Conservation (phyloP, 2,888 invertebrate species). For the Apodemia mormo region DNA sequence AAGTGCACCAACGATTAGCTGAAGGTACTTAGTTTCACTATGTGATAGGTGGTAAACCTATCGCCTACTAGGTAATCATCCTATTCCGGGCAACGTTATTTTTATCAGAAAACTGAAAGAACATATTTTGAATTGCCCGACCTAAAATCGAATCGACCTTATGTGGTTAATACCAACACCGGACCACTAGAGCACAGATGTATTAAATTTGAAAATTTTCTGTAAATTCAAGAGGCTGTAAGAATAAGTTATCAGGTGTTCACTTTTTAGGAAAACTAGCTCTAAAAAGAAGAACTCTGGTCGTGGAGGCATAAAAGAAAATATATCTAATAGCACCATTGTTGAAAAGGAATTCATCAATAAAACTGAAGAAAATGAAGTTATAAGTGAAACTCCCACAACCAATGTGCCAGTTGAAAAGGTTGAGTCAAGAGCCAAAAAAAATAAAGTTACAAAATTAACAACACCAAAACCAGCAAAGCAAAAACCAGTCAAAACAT, state of each 20-base stretch:
- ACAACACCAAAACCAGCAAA: slow-evolving; percentile 46
- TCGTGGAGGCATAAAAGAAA: slow-evolving; percentile 50
- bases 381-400: slow-evolving; percentile 46
- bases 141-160: too few relatives aligned
- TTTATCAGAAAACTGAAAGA: too few relatives aligned
- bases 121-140: too few relatives aligned
- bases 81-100: too few relatives aligned
- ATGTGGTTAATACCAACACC: too few relatives aligned
- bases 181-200: too few relatives aligned
- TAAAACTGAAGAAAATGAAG: slow-evolving; percentile 49
- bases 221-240: background rate
- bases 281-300: slow-evolving; percentile 67
- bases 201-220: too few relatives aligned
- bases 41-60: too few relatives aligned
- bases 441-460: slow-evolving; percentile 60
- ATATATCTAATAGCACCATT: slow-evolving; percentile 44
- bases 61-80: too few relatives aligned
- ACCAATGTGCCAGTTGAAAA: slow-evolving; percentile 38
- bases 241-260: slow-evolving; percentile 21
- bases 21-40: too few relatives aligned
- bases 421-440: slow-evolving; percentile 46
- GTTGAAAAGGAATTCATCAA: slow-evolving; percentile 44
- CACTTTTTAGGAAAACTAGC: slow-evolving; percentile 58
- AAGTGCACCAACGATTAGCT: too few relatives aligned
- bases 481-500: slow-evolving; percentile 46